Base-by-base conservation (phyloP, 2,113 vertebrate genomes). In the Prunella fulvescens region DNA sequence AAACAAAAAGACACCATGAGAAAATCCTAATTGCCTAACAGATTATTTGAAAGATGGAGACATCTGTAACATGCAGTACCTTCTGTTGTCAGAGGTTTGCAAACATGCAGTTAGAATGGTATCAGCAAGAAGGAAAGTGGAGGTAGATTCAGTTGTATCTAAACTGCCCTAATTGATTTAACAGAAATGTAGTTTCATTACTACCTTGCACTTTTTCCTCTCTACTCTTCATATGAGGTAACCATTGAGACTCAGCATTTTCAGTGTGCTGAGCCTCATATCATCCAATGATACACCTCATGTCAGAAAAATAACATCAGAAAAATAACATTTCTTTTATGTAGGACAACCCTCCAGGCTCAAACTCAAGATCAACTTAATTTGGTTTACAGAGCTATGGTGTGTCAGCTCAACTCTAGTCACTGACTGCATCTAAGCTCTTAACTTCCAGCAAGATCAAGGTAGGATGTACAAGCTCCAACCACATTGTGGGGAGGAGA, bases 401-500 rank as follows among this genome's bases (percentile, higher is more conserved):
- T 2, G 7, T 44, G 42, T 39, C 72, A 77, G 29, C 57, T 65
- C 37, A 86, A 22, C 19, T 77, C 13, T 47, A 14, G 44, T 12
- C 56, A 44, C 47, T 58, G 53, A 29, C 54, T 73, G n/a, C 10
- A 18, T 33, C 53, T 40, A 47, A 84, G 28, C 14, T 60, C 33
- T 62, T 48, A 37, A 71, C 25, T 94, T 81, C 50, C 69, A 85
- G 24, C 7, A 65, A 80, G 45, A 7, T 58, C 15, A 42, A 42
- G 47, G 29, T 18, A 64, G 26, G 54, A 94, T 39, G 7, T 26
- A 7, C 5, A 50, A 64, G 14, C 33, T 77, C 53, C 51, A 58
- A 7, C 13, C 11, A 14, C 0, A 0, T 4, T 8, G 8, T 26
- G 33, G 10, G 14, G 35, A 44, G 54, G 5, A 70, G 2, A 71